Evolutionary conservation across 2,797 vertebrate genomes (phyloP), one percentile per base, ranked within the genome.

Genomic region (Pipistrellus kuhlii): DNA sequence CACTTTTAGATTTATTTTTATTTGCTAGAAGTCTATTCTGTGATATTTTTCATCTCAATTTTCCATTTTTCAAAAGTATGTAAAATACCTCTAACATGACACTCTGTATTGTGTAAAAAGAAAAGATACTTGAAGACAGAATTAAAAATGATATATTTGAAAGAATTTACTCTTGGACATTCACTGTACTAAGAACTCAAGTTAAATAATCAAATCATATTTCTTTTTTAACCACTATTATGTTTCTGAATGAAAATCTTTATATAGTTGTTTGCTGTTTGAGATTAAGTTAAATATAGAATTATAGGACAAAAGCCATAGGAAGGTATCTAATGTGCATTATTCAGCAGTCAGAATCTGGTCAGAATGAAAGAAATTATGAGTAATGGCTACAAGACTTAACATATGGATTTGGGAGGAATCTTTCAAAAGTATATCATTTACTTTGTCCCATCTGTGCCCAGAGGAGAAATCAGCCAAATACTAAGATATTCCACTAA

Each of bases 231-330:
- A 81, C 12, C 64, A 87, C 46, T 80, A 68, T 71, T 41, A 57
- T 66, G 7, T 92, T 86, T 91, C 64, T 51, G 59, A 95, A 73
- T 92, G 25, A 94, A 88, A 88, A 97, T 82, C 23, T 87, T 89
- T 82, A 87, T 7, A 78, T 48, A 87, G 46, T 82, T 86, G 72
- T 75, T 85, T 85, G 11, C n/a, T 86, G 17, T 17, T 59, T 64
- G 62, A 72, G 23, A 72, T 8, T n/a, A 21, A 18, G 95, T 44
- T 96, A 87, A 93, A 51, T 91, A 11, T 80, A 76, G 27, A 92
- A 83, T 77, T 76, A 64, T 51, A 62, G 90, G 62, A 76, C 27
- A 91, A 85, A 90, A 85, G 14, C 44, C 8, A 6, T n/a, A 80
- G 30, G 57, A 81, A 90, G 48, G 18, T 78, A 68, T 78, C 44